A percentile compares a stretch with the other conserved stretches of the same genome.
Evolutionary conservation across 2,113 vertebrate species (phyloP).

Genomic region (Indicator indicator): DNA sequence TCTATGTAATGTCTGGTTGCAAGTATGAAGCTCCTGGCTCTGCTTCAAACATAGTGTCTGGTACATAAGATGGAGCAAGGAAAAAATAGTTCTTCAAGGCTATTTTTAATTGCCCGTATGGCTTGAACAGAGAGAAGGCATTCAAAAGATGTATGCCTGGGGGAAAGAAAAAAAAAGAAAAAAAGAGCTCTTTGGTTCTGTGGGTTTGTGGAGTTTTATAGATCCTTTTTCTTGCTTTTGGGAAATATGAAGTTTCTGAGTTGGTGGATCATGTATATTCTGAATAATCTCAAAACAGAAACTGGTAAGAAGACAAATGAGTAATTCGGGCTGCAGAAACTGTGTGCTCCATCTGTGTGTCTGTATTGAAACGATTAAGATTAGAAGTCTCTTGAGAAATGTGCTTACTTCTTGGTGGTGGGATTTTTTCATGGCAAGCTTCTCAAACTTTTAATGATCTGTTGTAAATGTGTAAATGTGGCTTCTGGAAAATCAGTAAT

Average conservation of each 20-base stretch:
- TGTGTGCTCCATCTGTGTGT: background rate
- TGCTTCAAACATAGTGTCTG: background rate
- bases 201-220: background rate
- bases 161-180: background rate
- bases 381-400: background rate
- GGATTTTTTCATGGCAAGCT: background rate
- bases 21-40: background rate
- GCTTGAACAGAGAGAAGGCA: background rate
- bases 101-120: background rate
- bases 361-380: background rate
- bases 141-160: background rate
- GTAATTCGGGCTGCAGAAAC: background rate
- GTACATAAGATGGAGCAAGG: background rate
- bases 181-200: fast-evolving
- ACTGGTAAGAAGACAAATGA: background rate
- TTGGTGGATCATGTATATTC: background rate
- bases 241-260: background rate
- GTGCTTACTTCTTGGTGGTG: background rate
- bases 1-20: background rate
- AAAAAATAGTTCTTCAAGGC: background rate
- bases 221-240: background rate
- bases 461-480: background rate
- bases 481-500: background rate
- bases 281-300: background rate
- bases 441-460: background rate